A percentile compares a stretch with the other conserved stretches of the same genome.
Evolutionary conservation across 2,888 invertebrate genomes (phyloP).

Genomic region (Blastobasis lacticolella): DNA sequence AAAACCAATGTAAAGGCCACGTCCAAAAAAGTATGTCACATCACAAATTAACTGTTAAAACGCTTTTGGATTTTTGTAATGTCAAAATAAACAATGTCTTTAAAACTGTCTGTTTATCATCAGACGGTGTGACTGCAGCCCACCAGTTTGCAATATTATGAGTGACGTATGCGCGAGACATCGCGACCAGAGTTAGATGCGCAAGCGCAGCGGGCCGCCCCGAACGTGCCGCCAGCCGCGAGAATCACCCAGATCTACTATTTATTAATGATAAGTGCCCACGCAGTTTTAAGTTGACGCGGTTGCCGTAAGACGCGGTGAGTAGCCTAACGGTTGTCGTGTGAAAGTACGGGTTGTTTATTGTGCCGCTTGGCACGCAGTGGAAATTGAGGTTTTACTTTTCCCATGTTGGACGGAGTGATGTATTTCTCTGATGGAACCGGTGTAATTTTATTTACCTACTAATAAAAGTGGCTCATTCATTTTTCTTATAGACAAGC

Average conservation of each 20-base stretch:
- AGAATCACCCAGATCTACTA: too few species aligned
- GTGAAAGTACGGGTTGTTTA: slow-evolving; percentile 31
- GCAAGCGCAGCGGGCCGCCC: slow-evolving; percentile 34
- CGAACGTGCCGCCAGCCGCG: slow-evolving; percentile 27
- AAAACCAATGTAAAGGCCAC: too few species aligned
- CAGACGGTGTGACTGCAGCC: slow-evolving; percentile 36
- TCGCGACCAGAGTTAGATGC: slow-evolving; percentile 39
- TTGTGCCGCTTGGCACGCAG: neutral
- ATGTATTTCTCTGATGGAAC: too few species aligned
- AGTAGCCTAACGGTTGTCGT: slow-evolving; percentile 39
- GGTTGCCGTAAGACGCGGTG: slow-evolving; percentile 25
- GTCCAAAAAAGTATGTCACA: neutral
- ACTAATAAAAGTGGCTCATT: too few species aligned
- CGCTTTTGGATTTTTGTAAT: too few species aligned
- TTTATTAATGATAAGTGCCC: too few species aligned
- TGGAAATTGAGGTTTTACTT: neutral
- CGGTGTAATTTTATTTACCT: too few species aligned
- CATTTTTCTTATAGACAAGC: too few species aligned
- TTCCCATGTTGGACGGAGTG: too few species aligned
- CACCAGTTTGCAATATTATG: slow-evolving; percentile 39
- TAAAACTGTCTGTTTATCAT: too few species aligned
- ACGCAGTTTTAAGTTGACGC: slow-evolving; percentile 21
- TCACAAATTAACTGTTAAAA: too few species aligned
- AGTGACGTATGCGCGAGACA: slow-evolving; percentile 31
- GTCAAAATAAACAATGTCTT: too few species aligned